phyloP scores from a whole-genome alignment of 2,797 vertebrate genomes.

The Natrix natrix region DNA sequence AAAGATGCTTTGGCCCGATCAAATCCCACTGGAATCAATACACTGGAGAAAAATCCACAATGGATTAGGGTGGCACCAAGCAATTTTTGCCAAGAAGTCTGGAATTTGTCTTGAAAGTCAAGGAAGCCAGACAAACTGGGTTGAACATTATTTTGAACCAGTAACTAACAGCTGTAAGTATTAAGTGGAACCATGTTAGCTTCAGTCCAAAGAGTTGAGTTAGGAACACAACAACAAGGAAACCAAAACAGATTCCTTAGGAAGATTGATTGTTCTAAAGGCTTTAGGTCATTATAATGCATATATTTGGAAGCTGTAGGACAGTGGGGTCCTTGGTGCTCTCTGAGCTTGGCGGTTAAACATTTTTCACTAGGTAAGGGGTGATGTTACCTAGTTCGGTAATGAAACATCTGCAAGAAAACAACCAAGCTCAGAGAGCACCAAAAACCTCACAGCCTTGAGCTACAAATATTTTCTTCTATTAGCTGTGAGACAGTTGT shows the following conservation, averaged over 20 bases:
- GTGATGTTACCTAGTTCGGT: no score
- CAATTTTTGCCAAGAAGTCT: neutral
- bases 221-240: neutral
- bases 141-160: neutral
- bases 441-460: no score
- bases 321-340: no score
- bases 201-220: neutral
- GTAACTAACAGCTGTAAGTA: neutral
- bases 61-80: neutral
- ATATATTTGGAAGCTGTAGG: neutral
- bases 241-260: neutral
- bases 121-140: neutral
- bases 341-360: no score
- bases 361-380: no score
- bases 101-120: neutral
- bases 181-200: neutral
- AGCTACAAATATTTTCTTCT: no score
- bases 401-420: no score
- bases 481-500: neutral
- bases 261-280: neutral
- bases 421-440: no score
- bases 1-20: neutral
- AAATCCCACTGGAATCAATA: neutral
- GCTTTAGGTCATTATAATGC: neutral
- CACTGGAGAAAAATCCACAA: neutral